These are phyloP conservation scores for Watsonalla binaria DNA, from an alignment of 2,888 invertebrate species.

Conservation along the genomic window DNA sequence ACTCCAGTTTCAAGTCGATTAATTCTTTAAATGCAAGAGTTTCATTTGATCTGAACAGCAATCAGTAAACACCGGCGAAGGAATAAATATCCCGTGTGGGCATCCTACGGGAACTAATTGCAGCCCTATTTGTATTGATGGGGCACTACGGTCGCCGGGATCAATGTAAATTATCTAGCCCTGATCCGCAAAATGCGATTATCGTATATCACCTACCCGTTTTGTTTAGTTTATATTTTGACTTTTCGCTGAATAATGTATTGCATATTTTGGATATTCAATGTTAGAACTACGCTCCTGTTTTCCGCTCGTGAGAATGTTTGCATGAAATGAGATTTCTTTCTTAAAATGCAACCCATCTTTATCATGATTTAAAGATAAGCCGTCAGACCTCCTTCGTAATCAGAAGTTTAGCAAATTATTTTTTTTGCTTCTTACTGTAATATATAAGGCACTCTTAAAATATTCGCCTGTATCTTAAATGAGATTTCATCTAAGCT, in stretches of 20 bases:
- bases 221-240: constrained; percentile 16
- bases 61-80: constrained; percentile 57
- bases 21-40: constrained; percentile 29
- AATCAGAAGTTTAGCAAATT: too few species aligned
- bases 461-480: neutral
- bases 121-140: constrained; percentile 71
- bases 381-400: neutral
- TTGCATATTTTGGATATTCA: neutral
- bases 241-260: neutral
- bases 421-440: neutral
- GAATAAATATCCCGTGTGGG: constrained; percentile 62
- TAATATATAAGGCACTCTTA: neutral
- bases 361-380: neutral
- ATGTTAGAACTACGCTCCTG: neutral
- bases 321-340: too few species aligned
- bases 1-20: constrained; percentile 17
- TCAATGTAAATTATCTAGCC: constrained; percentile 68
- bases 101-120: constrained; percentile 67
- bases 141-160: constrained; percentile 54
- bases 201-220: constrained; percentile 48
- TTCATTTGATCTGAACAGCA: constrained; percentile 45
- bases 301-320: neutral
- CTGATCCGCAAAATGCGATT: constrained; percentile 53
- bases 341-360: neutral
- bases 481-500: constrained; percentile 17